A percentile compares a stretch with the other conserved stretches of the same genome.
phyloP scores from a whole-genome alignment of 2,888 invertebrate genomes.

The Diarsia rubi region DNA sequence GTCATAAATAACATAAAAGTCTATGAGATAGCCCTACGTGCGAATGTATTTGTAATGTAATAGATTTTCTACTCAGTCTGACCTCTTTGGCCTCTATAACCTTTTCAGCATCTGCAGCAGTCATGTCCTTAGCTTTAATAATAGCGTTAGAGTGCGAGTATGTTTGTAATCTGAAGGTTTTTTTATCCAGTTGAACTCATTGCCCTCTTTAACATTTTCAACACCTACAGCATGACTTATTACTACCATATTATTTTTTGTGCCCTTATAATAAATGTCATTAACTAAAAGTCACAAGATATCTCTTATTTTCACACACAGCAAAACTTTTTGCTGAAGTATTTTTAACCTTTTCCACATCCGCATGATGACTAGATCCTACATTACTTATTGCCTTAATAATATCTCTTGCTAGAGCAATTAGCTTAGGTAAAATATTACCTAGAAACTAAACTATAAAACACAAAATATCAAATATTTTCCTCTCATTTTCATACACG shows the following conservation, averaged over 20 bases:
- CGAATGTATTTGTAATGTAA: conserved; percentile 43
- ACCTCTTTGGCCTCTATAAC: conserved; percentile 37
- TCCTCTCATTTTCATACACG: conserved; percentile 53
- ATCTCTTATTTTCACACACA: conserved; percentile 45
- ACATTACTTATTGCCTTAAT: not conserved
- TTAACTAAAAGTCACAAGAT: not conserved
- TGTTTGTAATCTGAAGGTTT: conserved; percentile 25
- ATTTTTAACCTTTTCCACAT: not conserved
- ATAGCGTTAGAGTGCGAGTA: conserved; percentile 20
- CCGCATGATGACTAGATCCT: not conserved
- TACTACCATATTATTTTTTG: not conserved
- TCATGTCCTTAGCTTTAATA: not conserved
- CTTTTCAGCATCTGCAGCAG: conserved; percentile 18
- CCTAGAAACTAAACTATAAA: not conserved
- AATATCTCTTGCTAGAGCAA: not conserved
- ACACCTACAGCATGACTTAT: conserved; percentile 3
- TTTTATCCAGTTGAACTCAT: conserved; percentile 19
- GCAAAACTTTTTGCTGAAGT: not conserved
- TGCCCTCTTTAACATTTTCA: conserved; percentile 23
- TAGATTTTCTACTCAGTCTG: conserved; percentile 29
- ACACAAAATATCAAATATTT: conserved; percentile 39
- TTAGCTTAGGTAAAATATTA: not conserved
- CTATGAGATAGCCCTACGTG: conserved; percentile 30
- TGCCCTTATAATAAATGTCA: not conserved
- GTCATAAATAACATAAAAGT: conserved; percentile 52